A percentile compares a stretch with the other conserved stretches of the same genome.
Evolutionary conservation across 2,797 vertebrate species (phyloP).

Genomic region (Gobio occitaniae): DNA sequence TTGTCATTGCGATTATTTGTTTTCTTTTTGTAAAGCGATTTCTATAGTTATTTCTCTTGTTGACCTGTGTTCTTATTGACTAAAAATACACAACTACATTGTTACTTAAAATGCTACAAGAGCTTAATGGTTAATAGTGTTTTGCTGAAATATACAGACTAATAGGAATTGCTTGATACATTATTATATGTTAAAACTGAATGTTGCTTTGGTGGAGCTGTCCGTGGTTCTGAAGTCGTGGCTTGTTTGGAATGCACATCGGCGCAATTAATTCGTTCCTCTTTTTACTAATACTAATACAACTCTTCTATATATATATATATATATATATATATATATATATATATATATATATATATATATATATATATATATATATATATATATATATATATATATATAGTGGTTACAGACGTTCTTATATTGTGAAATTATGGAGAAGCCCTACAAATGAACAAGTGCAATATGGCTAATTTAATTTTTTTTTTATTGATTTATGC

Average conservation of each 20-base stretch:
- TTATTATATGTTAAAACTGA: rapidly evolving
- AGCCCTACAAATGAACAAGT: not conserved
- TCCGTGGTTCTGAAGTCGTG: too few relatives aligned
- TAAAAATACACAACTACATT: not conserved
- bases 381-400: too few relatives aligned
- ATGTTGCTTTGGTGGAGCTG: not conserved
- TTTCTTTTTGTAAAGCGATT: not conserved
- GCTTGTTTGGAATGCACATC: too few relatives aligned
- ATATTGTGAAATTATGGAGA: not conserved
- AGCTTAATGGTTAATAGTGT: not conserved
- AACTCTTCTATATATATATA: too few relatives aligned
- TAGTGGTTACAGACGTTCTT: too few relatives aligned
- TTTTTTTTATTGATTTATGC: not conserved
- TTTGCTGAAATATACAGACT: not conserved
- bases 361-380: too few relatives aligned
- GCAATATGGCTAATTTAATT: not conserved
- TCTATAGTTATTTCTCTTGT: not conserved
- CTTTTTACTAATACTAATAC: not conserved
- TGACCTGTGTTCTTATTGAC: not conserved
- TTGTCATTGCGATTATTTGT: not conserved
- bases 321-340: too few relatives aligned
- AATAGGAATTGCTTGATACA: rapidly evolving
- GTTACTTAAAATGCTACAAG: not conserved
- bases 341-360: too few relatives aligned
- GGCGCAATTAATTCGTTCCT: not conserved